Evolutionary conservation across 2,888 invertebrate species (phyloP).

Genomic region (Ashinkailepas kermadecensis): DNA sequence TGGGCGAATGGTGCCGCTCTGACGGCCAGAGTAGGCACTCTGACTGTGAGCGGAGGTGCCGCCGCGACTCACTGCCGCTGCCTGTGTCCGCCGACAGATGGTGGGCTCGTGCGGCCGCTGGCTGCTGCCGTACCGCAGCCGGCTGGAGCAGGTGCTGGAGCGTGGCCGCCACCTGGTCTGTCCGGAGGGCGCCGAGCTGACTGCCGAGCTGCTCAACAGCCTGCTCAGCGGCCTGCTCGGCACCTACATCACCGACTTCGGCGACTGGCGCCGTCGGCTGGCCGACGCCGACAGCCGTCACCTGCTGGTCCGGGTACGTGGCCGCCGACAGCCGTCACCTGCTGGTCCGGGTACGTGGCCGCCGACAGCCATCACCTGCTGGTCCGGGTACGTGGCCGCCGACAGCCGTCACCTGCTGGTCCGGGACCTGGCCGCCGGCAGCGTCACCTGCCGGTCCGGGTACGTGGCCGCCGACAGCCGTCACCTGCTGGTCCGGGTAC

Average conservation of each 20-base stretch:
- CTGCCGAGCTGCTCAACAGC: constrained; percentile 55
- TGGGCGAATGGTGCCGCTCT: too few relatives aligned
- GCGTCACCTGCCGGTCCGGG: too few relatives aligned
- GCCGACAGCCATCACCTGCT: not conserved
- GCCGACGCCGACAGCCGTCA: constrained; percentile 58
- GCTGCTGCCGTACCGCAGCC: constrained; percentile 57
- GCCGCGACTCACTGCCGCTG: too few relatives aligned
- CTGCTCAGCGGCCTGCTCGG: constrained; percentile 52
- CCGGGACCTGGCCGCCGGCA: not conserved
- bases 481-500: not conserved
- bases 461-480: too few relatives aligned
- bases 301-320: not conserved
- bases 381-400: not conserved
- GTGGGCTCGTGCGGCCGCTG: constrained; percentile 58
- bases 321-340: not conserved
- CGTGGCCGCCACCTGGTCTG: constrained; percentile 60
- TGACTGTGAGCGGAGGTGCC: too few relatives aligned
- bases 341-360: not conserved
- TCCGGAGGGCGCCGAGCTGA: constrained; percentile 56
- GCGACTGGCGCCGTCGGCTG: constrained; percentile 54
- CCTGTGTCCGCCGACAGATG: constrained; percentile 37
- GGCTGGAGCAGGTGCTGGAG: constrained; percentile 59
- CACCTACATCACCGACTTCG: constrained; percentile 55
- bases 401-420: not conserved
- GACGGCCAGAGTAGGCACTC: too few relatives aligned